Percentiles rank a stretch among this genome's conserved stretches.
Evolutionary conservation across 2,888 invertebrate genomes (phyloP).

Genomic region (Trichopria drosophilae): DNA sequence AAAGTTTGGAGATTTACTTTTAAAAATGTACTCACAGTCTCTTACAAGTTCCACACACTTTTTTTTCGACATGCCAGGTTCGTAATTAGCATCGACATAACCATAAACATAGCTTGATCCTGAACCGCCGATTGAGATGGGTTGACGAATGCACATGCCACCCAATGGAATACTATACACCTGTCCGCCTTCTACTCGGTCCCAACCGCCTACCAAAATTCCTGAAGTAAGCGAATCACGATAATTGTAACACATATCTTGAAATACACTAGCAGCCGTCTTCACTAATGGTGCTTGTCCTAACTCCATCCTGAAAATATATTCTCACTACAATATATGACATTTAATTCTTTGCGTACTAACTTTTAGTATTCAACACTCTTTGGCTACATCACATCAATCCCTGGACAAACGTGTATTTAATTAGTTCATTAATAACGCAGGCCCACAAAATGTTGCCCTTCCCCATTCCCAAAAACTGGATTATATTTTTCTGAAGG

Average conservation of each 20-base stretch:
- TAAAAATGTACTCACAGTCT: slow-evolving; percentile 71
- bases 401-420: too few relatives aligned
- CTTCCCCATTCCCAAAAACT: too few relatives aligned
- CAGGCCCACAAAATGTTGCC: too few relatives aligned
- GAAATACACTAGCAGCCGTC: slow-evolving; percentile 89
- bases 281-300: slow-evolving; percentile 84
- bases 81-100: slow-evolving; percentile 90
- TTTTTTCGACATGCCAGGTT: slow-evolving; percentile 80
- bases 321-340: too few relatives aligned
- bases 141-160: slow-evolving; percentile 89
- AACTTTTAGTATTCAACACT: too few relatives aligned
- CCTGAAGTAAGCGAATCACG: slow-evolving; percentile 91
- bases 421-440: too few relatives aligned
- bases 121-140: slow-evolving; percentile 88
- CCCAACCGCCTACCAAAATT: slow-evolving; percentile 96
- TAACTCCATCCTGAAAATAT: slow-evolving; percentile 68
- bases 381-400: too few relatives aligned
- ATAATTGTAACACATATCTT: slow-evolving; percentile 93
- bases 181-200: slow-evolving; percentile 82
- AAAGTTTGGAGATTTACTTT: too few relatives aligned
- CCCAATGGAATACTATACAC: slow-evolving; percentile 71
- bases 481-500: too few relatives aligned
- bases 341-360: too few relatives aligned
- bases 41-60: slow-evolving; percentile 84
- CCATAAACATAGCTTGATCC: slow-evolving; percentile 96